phyloP scores from a whole-genome alignment of 2,888 invertebrate genomes.

The Dicycla oo region DNA sequence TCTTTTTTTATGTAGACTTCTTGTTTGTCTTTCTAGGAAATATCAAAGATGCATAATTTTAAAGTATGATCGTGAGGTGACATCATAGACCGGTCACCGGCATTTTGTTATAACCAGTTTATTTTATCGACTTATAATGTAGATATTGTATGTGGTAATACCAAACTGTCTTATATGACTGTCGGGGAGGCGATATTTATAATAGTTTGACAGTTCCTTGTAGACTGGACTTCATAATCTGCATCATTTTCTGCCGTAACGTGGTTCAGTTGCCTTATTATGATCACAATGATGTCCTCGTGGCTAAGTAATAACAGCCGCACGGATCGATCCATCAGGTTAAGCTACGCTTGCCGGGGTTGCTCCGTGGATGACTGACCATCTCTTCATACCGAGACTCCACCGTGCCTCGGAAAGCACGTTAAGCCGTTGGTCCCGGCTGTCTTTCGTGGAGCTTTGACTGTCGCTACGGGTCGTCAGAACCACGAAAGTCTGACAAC shows the following conservation, averaged over 20 bases:
- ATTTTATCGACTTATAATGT: conserved; percentile 36
- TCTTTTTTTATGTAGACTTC: background rate
- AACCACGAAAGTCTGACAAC: no score
- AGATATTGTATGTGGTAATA: background rate
- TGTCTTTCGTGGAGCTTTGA: no score
- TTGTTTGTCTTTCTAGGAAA: conserved; percentile 12
- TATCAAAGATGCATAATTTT: conserved; percentile 11
- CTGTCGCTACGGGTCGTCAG: no score
- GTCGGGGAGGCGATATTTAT: background rate
- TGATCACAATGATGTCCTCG: no score
- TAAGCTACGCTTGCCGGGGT: no score
- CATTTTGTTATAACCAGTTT: conserved; percentile 22
- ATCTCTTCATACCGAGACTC: no score
- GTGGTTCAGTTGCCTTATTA: no score
- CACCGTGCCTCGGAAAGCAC: no score
- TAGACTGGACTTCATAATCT: background rate
- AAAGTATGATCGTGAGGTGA: conserved; percentile 8
- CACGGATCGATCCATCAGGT: no score
- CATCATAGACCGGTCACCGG: conserved; percentile 20
- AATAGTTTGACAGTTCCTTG: background rate
- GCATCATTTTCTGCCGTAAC: background rate
- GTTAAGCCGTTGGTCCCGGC: no score
- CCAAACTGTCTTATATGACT: background rate
- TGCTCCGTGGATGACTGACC: no score
- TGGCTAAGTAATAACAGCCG: no score